phyloP scores from a whole-genome alignment of 2,113 vertebrate species.

The Mesocricetus auratus region DNA sequence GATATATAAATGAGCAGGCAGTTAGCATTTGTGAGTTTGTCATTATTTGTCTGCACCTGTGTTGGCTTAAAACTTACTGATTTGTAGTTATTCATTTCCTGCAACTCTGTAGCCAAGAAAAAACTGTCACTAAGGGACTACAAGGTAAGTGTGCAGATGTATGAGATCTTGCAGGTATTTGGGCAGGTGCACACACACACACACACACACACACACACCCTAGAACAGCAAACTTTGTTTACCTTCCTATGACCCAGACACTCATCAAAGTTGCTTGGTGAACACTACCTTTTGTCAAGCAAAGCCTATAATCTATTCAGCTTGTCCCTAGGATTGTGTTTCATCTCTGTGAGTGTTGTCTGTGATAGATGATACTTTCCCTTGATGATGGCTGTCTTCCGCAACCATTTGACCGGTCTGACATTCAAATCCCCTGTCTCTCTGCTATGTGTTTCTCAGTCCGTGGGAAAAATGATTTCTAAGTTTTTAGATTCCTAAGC shows the following conservation, averaged over 20 bases:
- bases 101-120: neutral
- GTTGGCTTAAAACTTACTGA: neutral
- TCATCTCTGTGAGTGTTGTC: neutral
- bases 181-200: rapidly evolving
- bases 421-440: neutral
- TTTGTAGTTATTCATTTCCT: neutral
- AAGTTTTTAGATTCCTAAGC: neutral
- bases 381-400: neutral
- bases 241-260: conserved; percentile 51
- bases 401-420: neutral
- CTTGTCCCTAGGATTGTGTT: neutral
- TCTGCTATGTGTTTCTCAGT: neutral
- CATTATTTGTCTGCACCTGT: neutral
- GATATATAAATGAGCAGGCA: neutral
- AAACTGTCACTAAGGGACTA: neutral
- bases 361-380: conserved; percentile 61
- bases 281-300: conserved; percentile 8
- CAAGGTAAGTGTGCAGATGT: neutral
- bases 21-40: neutral
- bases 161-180: neutral
- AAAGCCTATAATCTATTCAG: conserved; percentile 60
- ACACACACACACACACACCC: rapidly evolving
- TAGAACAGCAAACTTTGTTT: neutral
- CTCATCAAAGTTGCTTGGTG: conserved; percentile 55
- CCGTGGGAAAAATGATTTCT: neutral